A percentile compares a stretch with the other conserved stretches of the same genome.
These are phyloP conservation scores for Crax fasciolata DNA, from an alignment of 2,797 vertebrate species.

Conservation along the genomic window DNA sequence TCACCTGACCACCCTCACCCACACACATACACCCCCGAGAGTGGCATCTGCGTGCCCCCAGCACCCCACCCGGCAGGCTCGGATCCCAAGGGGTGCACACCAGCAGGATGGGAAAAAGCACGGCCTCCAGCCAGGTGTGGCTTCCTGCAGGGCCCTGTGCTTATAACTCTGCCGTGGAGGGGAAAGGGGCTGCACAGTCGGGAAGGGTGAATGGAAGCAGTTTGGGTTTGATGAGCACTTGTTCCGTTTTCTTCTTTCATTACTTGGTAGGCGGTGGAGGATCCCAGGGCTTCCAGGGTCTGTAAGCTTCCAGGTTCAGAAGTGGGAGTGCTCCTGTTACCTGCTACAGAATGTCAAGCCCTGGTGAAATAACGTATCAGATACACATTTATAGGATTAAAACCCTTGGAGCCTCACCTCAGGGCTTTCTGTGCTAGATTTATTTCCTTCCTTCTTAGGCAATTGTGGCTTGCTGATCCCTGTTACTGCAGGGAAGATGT, in stretches of 20 bases:
- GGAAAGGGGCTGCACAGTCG: neutral
- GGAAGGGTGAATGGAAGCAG: neutral
- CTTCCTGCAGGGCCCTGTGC: neutral
- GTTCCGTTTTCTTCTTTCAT: fast-evolving
- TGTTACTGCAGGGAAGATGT: neutral
- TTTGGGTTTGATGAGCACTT: neutral
- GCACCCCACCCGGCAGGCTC: neutral
- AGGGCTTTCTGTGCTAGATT: neutral
- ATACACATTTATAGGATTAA: neutral
- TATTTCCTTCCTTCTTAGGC: neutral
- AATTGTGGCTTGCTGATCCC: fast-evolving
- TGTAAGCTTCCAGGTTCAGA: neutral
- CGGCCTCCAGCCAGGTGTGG: neutral
- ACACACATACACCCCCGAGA: no score
- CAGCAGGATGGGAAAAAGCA: neutral
- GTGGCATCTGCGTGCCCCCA: neutral
- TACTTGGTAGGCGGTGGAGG: neutral
- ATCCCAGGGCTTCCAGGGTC: neutral
- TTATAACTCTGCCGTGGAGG: neutral
- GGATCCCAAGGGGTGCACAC: neutral
- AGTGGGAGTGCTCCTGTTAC: neutral
- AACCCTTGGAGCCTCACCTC: neutral
- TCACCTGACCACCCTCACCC: neutral
- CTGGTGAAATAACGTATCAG: neutral
- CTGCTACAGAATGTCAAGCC: neutral